Percentiles rank a stretch among this genome's conserved stretches.
Conservation (phyloP, 2,888 invertebrate species). For the Melanostoma mellinum region DNA sequence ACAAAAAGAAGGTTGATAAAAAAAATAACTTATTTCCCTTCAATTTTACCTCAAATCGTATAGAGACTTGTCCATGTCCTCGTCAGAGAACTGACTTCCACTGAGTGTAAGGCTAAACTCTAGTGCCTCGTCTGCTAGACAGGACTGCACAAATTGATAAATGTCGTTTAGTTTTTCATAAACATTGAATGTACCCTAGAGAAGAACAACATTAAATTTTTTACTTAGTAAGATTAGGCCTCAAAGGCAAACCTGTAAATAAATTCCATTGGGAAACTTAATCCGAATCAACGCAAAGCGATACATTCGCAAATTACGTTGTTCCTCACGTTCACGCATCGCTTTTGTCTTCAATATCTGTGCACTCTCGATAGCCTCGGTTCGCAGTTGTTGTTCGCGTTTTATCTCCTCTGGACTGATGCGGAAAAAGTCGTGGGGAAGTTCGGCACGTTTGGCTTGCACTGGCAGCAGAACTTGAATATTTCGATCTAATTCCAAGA, state of each 20-base stretch:
- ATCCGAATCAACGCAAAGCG: conserved; percentile 93
- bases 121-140: conserved; percentile 86
- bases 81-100: conserved; percentile 85
- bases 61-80: conserved; percentile 88
- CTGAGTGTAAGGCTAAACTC: conserved; percentile 89
- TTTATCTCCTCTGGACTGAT: conserved; percentile 92
- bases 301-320: conserved; percentile 90
- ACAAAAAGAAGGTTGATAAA: conserved; percentile 82
- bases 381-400: conserved; percentile 88
- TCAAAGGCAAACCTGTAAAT: conserved; percentile 86
- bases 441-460: conserved; percentile 86
- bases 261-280: conserved; percentile 93
- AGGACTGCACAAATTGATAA: conserved; percentile 91
- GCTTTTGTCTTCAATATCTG: conserved; percentile 95
- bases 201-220: conserved; percentile 70
- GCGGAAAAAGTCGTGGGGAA: conserved; percentile 93
- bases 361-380: conserved; percentile 90
- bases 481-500: conserved; percentile 92
- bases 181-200: conserved; percentile 91
- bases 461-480: conserved; percentile 91
- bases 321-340: conserved; percentile 95
- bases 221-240: not conserved
- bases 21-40: conserved; percentile 80
- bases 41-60: conserved; percentile 84
- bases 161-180: conserved; percentile 89